phyloP scores from a whole-genome alignment of 1,140 invertebrate species.

The Papilio dardanus region DNA sequence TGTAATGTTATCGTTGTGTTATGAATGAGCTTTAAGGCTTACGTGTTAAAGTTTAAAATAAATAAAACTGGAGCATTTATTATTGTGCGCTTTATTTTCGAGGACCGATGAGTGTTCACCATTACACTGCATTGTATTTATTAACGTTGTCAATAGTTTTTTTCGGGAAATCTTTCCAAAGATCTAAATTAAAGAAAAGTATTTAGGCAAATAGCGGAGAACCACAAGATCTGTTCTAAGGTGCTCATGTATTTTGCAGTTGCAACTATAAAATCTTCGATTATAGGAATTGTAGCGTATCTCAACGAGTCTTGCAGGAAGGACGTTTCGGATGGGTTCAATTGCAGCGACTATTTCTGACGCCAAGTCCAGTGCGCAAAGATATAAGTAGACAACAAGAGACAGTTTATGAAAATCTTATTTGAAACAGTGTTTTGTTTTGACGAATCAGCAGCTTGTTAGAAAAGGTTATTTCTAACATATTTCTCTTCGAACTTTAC shows the following conservation, averaged over 20 bases:
- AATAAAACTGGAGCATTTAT: slow-evolving; percentile 11
- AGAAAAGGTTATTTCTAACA: no score
- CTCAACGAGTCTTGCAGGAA: background rate
- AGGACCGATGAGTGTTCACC: slow-evolving; percentile 6
- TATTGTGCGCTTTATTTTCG: background rate
- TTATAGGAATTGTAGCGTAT: background rate
- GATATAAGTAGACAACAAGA: background rate
- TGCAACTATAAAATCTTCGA: background rate
- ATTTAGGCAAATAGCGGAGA: background rate
- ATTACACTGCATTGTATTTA: background rate
- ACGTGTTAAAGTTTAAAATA: slow-evolving; percentile 22
- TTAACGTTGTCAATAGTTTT: background rate
- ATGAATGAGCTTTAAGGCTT: slow-evolving; percentile 22
- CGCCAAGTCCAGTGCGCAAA: background rate
- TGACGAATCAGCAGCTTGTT: no score
- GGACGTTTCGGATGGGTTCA: background rate
- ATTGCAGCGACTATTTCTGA: background rate
- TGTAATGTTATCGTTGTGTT: slow-evolving; percentile 22
- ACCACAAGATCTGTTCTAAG: background rate
- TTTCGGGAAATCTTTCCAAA: background rate
- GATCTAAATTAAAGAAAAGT: background rate
- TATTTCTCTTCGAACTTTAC: no score
- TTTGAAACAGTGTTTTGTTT: background rate
- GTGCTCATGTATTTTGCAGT: no score
- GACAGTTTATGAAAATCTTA: background rate